Base-by-base conservation (phyloP, 1,140 invertebrate genomes). In the Euschistus heros region DNA sequence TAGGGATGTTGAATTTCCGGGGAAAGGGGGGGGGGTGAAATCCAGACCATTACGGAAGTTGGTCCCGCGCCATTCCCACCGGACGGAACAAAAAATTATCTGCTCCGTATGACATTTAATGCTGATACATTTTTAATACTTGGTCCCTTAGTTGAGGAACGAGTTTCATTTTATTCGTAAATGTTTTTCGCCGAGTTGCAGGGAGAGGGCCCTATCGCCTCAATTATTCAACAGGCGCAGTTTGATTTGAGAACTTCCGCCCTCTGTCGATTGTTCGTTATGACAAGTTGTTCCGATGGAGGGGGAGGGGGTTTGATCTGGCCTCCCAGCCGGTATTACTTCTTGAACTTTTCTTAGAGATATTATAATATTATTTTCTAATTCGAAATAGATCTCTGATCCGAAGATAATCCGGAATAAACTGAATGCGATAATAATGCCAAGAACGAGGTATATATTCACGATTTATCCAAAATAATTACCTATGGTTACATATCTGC, bases 101-200 rank as follows among this genome's bases (percentile, higher is more conserved):
- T 66, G 37, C 55, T 52, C 26, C 64, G 64, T 60, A 66, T 66
- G 64, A 66, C 64, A 52, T 66, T 66, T 66, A 66, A 66, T 66
- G 64, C 30, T 66, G 64, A 66, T 66, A 66, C 64, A 66, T 66
- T 66, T 66, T 66, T 66, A 66, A 66, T 66, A 66, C 54, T 37
- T 55, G 64, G 63, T 30, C 63, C 64, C 47, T 26, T 33, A 24
- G 17, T 17, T 20, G 15, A 24, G 50, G 30, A 59, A 60, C 8
- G 55, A 50, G 57, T 55, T 57, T 57, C 26, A 55, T 66, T 66
- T 66, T 65, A 65, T 65, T 65, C 57, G 26, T 57, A 24, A 65
- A 37, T 37, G 50, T 55, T 65, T 65, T 64, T 65, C 30, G 17
- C 27, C 4, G 46, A 47, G 46, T 47, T 15, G 2, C 15, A 18